A percentile compares a stretch with the other conserved stretches of the same genome.
phyloP scores from a whole-genome alignment of 1,140 invertebrate species.

The Lepidostoma basale region DNA sequence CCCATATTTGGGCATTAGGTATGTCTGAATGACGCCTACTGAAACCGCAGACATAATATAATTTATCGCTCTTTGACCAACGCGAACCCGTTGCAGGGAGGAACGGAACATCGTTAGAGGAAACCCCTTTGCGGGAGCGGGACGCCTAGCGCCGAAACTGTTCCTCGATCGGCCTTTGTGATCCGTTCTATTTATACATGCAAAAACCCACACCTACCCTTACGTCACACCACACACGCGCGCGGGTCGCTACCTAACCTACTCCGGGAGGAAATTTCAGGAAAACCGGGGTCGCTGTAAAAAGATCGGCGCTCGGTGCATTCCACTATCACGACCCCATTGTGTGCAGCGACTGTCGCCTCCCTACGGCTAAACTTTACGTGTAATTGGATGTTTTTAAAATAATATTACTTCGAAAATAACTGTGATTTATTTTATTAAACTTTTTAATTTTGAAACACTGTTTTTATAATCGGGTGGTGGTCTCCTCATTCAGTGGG shows the following conservation, averaged over 20 bases:
- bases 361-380: too few relatives aligned
- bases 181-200: constrained; percentile 9
- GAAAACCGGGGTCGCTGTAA: not conserved
- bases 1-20: not conserved
- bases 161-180: constrained; percentile 6
- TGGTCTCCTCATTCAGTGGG: too few relatives aligned
- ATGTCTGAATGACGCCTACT: constrained; percentile 21
- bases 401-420: too few relatives aligned
- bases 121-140: not conserved
- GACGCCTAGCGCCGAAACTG: not conserved
- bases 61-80: constrained; percentile 30
- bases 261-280: too few relatives aligned
- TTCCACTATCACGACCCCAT: too few relatives aligned
- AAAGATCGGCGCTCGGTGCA: not conserved
- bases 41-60: constrained; percentile 22
- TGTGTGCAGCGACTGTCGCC: too few relatives aligned
- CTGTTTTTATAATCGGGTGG: too few relatives aligned
- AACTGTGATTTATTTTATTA: too few relatives aligned
- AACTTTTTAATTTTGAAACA: too few relatives aligned
- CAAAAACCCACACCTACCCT: not conserved
- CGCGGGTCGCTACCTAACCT: too few relatives aligned
- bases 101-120: not conserved
- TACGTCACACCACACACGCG: too few relatives aligned
- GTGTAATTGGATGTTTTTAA: too few relatives aligned
- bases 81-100: not conserved